Conservation (phyloP, 2,888 invertebrate genomes). For the Andrena fulva region DNA sequence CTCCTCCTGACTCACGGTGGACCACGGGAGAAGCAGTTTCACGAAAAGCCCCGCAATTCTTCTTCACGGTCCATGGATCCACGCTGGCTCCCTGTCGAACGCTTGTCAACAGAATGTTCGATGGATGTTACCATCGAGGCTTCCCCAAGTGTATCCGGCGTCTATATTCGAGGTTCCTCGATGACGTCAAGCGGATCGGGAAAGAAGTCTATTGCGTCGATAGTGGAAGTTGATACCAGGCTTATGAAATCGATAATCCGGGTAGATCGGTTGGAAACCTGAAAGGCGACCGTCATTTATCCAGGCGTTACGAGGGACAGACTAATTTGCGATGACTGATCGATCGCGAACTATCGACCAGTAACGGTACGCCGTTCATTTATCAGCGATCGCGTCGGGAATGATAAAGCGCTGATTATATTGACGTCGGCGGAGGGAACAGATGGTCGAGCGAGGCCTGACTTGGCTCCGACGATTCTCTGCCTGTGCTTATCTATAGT, state of each 20-base stretch:
- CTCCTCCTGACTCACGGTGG: conserved; percentile 77
- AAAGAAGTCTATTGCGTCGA: too few relatives aligned
- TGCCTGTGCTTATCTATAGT: background rate
- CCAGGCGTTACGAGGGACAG: background rate
- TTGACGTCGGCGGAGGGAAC: conserved; percentile 11
- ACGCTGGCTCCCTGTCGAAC: background rate
- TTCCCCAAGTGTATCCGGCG: too few relatives aligned
- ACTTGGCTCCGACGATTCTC: background rate
- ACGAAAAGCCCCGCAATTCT: conserved; percentile 17
- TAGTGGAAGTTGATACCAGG: too few relatives aligned
- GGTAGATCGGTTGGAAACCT: background rate
- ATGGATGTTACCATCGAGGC: too few relatives aligned
- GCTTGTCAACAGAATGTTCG: too few relatives aligned
- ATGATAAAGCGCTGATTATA: conserved; percentile 41
- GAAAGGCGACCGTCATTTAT: background rate
- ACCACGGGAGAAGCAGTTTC: conserved; percentile 44
- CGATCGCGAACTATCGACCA: conserved; percentile 3
- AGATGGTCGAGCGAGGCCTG: background rate
- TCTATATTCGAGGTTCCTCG: too few relatives aligned
- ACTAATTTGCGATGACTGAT: conserved; percentile 33
- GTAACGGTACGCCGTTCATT: conserved; percentile 31
- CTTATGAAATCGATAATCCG: too few relatives aligned
- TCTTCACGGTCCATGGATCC: background rate
- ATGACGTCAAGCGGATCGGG: too few relatives aligned
- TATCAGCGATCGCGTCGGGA: conserved; percentile 18